Evolutionary conservation across 2,797 vertebrate species (phyloP), one percentile per base, ranked within the genome.

Genomic region (Poeciliopsis presidionis): DNA sequence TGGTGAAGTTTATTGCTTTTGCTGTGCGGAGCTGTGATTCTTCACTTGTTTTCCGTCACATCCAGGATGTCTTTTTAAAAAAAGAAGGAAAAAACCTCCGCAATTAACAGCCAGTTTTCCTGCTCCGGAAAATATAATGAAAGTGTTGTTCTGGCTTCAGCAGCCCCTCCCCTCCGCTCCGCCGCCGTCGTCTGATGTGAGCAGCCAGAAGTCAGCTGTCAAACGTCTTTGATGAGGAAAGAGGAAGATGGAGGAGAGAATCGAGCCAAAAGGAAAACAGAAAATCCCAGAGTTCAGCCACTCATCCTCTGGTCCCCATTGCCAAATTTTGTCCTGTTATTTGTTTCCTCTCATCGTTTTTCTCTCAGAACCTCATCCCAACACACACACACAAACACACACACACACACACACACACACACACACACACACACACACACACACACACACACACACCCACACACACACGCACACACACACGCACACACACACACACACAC

Each of bases 201-300:
- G 93, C 89, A 93, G 86, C 85, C 92, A 91, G 92, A 91, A 94
- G 93, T 95, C 93, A 93, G 90, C 94, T 93, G 92, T 95, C 94
- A 93, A 49, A 87, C 92, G 91, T 85, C 91, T 93, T 93, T 94
- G 93, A 93, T 92, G 91, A 92, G 87, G 46, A 81, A 70, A 46
- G 83, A 82, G 63, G 78, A 77, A 71, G 75, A 55, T 55, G 22
- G 75, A 46, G 72, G 20, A 74, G 33, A 43, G 20, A 65, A 72
- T 78, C 51, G 75, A 20, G 20, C 63, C 63, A 67, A 67, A 82
- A 84, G 77, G 79, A 41, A 73, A 80, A 75, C 78, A 83, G 77
- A 79, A 53, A 81, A 90, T 89, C 86, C 85, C 85, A 87, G 79
- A 81, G 76, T 91, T 92, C 89, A 88, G 91, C 85, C 86, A 84